phyloP scores from a whole-genome alignment of 2,113 vertebrate species.

The Thunnus thynnus region DNA sequence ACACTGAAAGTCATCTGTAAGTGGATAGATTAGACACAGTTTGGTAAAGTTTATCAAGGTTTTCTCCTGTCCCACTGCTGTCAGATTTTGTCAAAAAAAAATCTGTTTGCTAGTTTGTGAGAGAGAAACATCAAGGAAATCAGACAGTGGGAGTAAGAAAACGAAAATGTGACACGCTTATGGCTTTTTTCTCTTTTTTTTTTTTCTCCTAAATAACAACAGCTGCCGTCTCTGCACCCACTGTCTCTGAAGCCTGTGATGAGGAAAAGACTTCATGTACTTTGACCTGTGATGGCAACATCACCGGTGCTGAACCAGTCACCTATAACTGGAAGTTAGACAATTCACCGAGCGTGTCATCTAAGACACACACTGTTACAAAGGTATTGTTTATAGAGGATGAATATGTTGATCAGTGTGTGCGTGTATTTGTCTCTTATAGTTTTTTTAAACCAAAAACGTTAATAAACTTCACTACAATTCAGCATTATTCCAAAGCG shows the following conservation, averaged over 20 bases:
- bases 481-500: too few species aligned
- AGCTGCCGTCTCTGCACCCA: slow-evolving; percentile 58
- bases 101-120: too few species aligned
- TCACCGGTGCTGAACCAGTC: not conserved
- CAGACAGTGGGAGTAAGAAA: too few species aligned
- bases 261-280: not conserved
- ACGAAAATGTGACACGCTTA: not conserved
- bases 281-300: slow-evolving; percentile 53
- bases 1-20: slow-evolving; percentile 49
- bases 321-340: slow-evolving; percentile 35
- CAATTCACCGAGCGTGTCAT: rapidly evolving
- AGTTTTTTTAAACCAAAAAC: too few species aligned
- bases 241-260: not conserved
- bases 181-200: too few species aligned
- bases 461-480: too few species aligned
- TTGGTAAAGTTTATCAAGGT: too few species aligned
- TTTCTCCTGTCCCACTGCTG: too few species aligned
- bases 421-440: too few species aligned
- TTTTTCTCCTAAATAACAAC: not conserved
- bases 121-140: not conserved
- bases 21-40: not conserved
- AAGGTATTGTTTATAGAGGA: slow-evolving; percentile 33
- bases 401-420: too few species aligned
- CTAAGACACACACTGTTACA: not conserved
- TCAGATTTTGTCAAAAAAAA: too few species aligned